Base-by-base conservation (phyloP, 2,797 vertebrate species). In the Coregonus sp. region DNA sequence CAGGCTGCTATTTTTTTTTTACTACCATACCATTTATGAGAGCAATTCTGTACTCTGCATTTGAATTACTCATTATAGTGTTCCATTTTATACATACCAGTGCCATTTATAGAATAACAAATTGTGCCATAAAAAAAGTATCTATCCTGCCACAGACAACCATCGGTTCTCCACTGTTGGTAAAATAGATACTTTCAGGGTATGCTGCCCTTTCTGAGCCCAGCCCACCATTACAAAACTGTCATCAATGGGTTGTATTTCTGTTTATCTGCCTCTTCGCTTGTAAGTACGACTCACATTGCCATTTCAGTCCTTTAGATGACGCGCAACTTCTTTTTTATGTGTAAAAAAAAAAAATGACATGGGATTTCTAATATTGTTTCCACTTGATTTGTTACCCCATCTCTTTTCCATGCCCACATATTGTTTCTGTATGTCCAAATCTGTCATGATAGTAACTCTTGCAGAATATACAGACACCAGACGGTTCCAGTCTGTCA, bases 1-100 rank as follows among this genome's bases (percentile, higher is more conserved):
- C 80, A 70, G 81, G 72, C 65, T 61, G 70, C 29, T 16, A 54
- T 82, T 75, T 72, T 75, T 72, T 59, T 40, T 72, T 73, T 76
- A 77, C 33, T 74, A 63, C 18, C 5, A 20, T 76, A 76, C 1
- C 5, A 9, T 37, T 20, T 35, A 7, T 5, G 29, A 29, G 56
- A 25, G 56, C 33, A 73, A 65, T 65, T 63, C 59, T 63, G 59
- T 12, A 63, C 59, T 25, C 59, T 20, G n/a, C 18, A 63, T 29
- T 63, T 25, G 5, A 63, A 29, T 25, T 25, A 12, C 20, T 63
- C 9, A 63, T 70, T 18, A 75, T 9, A 66, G 70, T 37, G 74
- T 40, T 47, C 16, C 11, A 50, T 78, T 75, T 50, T 68, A 37
- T 73, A 69, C 52, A 66, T 75, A 70, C 29, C 51, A 75, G 76